Evolutionary conservation across 2,888 invertebrate species (phyloP).

Genomic region (Petrolisthes cinctipes): DNA sequence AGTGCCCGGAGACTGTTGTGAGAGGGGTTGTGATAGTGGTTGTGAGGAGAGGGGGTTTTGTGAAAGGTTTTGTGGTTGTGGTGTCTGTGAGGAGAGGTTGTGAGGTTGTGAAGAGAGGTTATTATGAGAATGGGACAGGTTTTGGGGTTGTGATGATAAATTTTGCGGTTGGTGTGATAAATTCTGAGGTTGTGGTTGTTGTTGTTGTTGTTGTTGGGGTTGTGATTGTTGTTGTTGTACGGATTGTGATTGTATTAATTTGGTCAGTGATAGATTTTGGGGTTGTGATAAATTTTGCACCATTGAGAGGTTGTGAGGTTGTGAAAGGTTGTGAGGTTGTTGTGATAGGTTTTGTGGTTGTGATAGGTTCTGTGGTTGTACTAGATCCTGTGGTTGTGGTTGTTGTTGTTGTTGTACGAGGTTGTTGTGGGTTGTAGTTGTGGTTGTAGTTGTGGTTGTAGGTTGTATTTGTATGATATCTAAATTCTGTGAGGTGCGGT

Average conservation of each 20-base stretch:
- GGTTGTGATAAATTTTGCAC: conserved; percentile 46
- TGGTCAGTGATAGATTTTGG: conserved; percentile 43
- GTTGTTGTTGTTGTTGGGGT: conserved; percentile 51
- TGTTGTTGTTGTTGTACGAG: conserved; percentile 34
- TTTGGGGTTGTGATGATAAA: conserved; percentile 44
- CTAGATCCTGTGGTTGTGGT: conserved; percentile 32
- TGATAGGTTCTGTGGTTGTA: conserved; percentile 49
- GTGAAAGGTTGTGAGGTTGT: conserved; percentile 55
- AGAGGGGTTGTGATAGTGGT: too few relatives aligned
- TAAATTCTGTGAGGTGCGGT: conserved; percentile 33
- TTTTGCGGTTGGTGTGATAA: conserved; percentile 25
- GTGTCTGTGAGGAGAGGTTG: too few relatives aligned
- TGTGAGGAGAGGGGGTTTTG: neutral
- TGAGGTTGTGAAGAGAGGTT: neutral
- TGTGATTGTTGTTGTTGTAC: too few relatives aligned
- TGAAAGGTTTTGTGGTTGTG: conserved; percentile 52
- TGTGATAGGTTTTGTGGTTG: conserved; percentile 53
- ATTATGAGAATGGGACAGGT: conserved; percentile 36
- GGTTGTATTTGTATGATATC: too few relatives aligned
- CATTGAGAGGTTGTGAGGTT: conserved; percentile 46
- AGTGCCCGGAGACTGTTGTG: too few relatives aligned
- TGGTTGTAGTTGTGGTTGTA: too few relatives aligned
- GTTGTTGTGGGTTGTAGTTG: conserved; percentile 34
- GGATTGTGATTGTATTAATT: neutral
- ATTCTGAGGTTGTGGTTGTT: conserved; percentile 35